phyloP scores from a whole-genome alignment of 2,113 vertebrate species.

The Calonectris borealis region DNA sequence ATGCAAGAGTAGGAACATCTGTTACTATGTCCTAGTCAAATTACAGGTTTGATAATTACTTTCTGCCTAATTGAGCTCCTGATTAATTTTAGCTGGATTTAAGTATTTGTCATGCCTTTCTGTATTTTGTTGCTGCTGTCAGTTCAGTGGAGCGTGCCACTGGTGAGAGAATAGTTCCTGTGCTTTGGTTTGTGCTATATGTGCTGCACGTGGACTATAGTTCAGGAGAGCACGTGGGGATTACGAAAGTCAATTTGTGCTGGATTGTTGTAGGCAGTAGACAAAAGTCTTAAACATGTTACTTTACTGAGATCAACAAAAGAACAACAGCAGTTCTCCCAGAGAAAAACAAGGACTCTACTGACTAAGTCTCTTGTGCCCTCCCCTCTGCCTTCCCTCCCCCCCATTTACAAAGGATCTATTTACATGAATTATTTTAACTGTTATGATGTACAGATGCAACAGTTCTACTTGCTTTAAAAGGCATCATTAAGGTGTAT shows the following conservation, averaged over 20 bases:
- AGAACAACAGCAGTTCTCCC: background rate
- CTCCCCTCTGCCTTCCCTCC: accelerated
- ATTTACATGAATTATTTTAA: background rate
- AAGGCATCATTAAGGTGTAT: background rate
- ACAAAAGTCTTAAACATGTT: background rate
- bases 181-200: background rate
- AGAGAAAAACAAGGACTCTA: background rate
- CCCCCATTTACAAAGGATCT: background rate
- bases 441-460: background rate
- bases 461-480: background rate
- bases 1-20: slow-evolving; percentile 42
- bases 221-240: background rate
- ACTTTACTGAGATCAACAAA: background rate
- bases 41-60: slow-evolving; percentile 48
- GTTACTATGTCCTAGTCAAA: slow-evolving; percentile 38
- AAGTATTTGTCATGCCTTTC: background rate
- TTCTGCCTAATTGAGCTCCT: slow-evolving; percentile 46
- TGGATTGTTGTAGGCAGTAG: background rate
- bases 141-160: background rate
- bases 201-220: background rate
- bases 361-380: background rate
- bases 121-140: background rate
- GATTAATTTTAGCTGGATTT: slow-evolving; percentile 42
- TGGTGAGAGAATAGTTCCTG: background rate
- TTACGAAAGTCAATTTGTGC: background rate